These are phyloP conservation scores for Clitarchus hookeri DNA, from an alignment of 2,888 invertebrate species.

Conservation along the genomic window DNA sequence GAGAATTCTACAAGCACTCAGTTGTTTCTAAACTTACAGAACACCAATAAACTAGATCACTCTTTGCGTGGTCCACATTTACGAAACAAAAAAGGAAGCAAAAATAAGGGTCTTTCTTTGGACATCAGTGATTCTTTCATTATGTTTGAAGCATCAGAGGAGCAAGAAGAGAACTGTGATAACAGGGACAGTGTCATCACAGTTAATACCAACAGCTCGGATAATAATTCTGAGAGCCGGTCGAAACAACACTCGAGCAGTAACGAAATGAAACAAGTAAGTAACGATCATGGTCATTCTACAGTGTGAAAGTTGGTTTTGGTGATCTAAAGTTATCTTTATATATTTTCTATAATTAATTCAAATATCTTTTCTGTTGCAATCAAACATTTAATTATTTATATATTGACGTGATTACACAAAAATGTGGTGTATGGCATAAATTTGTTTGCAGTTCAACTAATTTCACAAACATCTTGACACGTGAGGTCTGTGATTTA, in stretches of 20 bases:
- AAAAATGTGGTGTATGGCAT: too few species aligned
- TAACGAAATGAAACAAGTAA: conserved; percentile 1
- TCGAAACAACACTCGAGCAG: neutral
- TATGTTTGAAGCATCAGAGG: conserved; percentile 55
- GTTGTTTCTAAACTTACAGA: neutral
- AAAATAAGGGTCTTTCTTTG: neutral
- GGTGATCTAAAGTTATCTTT: too few species aligned
- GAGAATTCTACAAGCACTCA: conserved; percentile 14
- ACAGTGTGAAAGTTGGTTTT: too few species aligned
- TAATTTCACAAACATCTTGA: too few species aligned
- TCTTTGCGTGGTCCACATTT: neutral
- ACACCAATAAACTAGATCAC: neutral
- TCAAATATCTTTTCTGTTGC: too few species aligned
- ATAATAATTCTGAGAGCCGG: neutral
- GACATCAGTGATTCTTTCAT: conserved; percentile 56
- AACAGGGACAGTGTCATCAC: conserved; percentile 20
- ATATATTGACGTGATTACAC: too few species aligned
- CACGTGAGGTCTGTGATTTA: too few species aligned
- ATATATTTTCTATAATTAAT: too few species aligned
- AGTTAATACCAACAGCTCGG: neutral
- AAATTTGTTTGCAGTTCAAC: too few species aligned
- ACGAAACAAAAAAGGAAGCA: neutral
- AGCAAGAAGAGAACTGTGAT: conserved; percentile 39
- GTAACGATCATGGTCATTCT: neutral
- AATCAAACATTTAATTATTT: too few species aligned